These are phyloP conservation scores for Pipra filicauda DNA, from an alignment of 2,113 vertebrate genomes.

Conservation along the genomic window DNA sequence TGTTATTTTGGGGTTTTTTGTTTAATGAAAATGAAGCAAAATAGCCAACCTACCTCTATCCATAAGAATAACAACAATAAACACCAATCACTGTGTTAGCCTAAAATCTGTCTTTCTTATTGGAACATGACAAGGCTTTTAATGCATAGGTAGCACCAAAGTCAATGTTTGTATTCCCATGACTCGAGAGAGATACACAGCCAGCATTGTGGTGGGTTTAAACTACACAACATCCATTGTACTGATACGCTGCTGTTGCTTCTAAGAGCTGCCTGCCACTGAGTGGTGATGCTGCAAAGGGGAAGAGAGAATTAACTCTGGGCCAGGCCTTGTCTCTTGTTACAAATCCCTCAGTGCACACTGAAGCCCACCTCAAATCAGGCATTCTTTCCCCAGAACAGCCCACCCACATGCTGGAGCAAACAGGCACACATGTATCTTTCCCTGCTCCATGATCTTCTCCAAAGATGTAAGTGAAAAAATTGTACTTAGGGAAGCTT, in stretches of 20 bases:
- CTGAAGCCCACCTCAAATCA: background rate
- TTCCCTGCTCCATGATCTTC: background rate
- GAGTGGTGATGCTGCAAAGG: background rate
- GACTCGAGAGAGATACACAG: background rate
- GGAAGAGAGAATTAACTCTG: background rate
- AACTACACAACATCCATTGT: background rate
- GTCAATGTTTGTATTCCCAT: background rate
- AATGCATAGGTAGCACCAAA: background rate
- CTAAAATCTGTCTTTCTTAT: background rate
- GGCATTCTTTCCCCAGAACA: background rate
- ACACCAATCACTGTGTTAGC: background rate
- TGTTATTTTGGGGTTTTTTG: background rate
- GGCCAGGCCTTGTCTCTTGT: background rate
- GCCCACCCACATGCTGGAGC: background rate
- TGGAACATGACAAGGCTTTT: background rate
- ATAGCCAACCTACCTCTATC: background rate
- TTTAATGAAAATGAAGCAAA: background rate
- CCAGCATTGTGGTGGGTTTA: background rate
- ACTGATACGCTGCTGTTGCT: background rate
- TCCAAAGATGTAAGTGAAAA: background rate
- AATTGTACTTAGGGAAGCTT: background rate
- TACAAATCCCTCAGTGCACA: background rate
- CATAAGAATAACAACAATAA: background rate
- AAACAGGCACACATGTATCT: accelerated
- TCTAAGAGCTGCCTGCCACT: background rate